Base-by-base conservation (phyloP, 2,797 vertebrate species). In the Gymnoscopelus microlampas region DNA sequence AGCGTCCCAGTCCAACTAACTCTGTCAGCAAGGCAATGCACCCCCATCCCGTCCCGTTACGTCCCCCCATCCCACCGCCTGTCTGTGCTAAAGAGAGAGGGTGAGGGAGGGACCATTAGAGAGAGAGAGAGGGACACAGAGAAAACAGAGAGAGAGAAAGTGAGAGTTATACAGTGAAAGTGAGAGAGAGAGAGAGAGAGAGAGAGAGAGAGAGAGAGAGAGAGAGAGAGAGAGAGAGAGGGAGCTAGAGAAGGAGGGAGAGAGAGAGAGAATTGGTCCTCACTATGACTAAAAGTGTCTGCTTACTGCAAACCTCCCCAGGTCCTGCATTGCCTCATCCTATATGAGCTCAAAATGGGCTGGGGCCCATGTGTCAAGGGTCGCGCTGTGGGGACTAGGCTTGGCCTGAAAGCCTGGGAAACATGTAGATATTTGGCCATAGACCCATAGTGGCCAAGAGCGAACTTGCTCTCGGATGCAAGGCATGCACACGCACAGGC, bases 361-460 rank as follows among this genome's bases (percentile, higher is more conserved):
- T 86, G 89, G 89, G 88, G 89, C 88, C 87, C 86, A 87, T 90
- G 89, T 90, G 90, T 93, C 90, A 91, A 68, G 84, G 92, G 90
- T 92, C 86, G 76, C 84, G 89, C 91, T 91, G 84, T 88, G 69
- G 91, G 89, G 90, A 91, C 89, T 91, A 88, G 89, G 89, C 81
- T 91, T 91, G 92, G 88, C 89, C 87, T 69, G 70, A 90, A 89
- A 90, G 86, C 86, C 88, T 93, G 92, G 91, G 91, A 93, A 92
- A 88, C 73, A 73, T 87, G 82, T 77, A 88, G 83, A 86, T 84
- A 79, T 87, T 84, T 84, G 84, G 77, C 85, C 73, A 75, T 87
- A 89, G 88, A 87, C 60, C 80, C 60, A 14, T 67, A 56, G 82
- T 79, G 88, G 87, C 86, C 88, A 87, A 87, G 73, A 87, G 66